Evolutionary conservation across 2,113 vertebrate species (phyloP), one percentile per base, ranked within the genome.

Genomic region (Elgaria multicarinata): DNA sequence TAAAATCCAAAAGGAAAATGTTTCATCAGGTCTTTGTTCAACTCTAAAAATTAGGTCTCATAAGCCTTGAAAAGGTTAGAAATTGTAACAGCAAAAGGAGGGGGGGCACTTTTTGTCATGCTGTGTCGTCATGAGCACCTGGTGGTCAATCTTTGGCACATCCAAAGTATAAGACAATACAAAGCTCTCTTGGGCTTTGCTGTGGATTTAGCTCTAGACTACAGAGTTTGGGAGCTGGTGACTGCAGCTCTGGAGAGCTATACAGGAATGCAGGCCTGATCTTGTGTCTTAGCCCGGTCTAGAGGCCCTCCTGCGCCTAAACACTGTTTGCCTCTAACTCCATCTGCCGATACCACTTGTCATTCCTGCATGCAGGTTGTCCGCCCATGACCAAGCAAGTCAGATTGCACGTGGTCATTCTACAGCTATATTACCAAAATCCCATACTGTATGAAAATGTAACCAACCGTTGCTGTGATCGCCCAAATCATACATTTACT

Each of bases 371-470:
- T 6, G 42, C 55, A 69, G 62, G 83, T 33, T 80, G 14, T 55
- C 6, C 33, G 58, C 50, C 16, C 31, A 58, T 58, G 82, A 83
- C 64, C 6, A 0, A 72, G 3, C 50, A 72, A 84, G 66, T 79
- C 66, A 0, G 0, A 0, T 46, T 0, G 0, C 78, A 72, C 39
- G 39, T 87, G 0, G 28, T 58, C 1, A 0, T 31, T 31, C 74
- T 46, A 39, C 77, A 74, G 33, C 28, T 83, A 44, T 1, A 6
- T 33, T 53, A 39, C 36, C 79, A 39, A 42, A 55, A 64, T 42
- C 10, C 62, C 64, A 46, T 2, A 13, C 28, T 39, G 9, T 58
- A 6, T 9, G 20, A 31, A 39, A 39, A n/a, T 18, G 33, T 6
- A 58, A 6, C 8, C 16, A 55, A 66, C 79, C 20, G 36, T 78